These are phyloP conservation scores for Ganaspis sp. DNA, from an alignment of 1,140 invertebrate genomes.

Conservation along the genomic window DNA sequence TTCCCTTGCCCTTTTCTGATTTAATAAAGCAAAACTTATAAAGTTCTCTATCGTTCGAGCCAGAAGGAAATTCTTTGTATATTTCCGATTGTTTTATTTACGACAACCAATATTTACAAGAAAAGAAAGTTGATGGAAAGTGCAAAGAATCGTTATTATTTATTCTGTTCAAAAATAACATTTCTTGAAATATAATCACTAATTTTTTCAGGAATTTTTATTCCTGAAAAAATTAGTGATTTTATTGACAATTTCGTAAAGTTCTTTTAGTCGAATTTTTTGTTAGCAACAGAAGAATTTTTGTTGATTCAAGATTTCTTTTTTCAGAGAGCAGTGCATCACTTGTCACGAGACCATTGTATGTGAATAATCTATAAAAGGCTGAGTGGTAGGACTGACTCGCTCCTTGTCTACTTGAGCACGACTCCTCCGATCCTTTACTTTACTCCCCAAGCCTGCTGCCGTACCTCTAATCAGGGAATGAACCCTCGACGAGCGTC, in stretches of 20 bases:
- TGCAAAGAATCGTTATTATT: too few species aligned
- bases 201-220: too few species aligned
- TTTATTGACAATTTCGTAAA: too few species aligned
- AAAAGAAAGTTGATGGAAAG: slow-evolving; percentile 24
- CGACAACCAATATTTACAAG: not conserved
- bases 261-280: too few species aligned
- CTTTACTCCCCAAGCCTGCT: slow-evolving; percentile 65
- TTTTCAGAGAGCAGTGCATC: slow-evolving; percentile 29
- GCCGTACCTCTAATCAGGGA: slow-evolving; percentile 43
- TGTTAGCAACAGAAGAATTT: not conserved
- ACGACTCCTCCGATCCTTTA: slow-evolving; percentile 71
- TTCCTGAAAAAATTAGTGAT: too few species aligned
- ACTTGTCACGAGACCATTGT: slow-evolving; percentile 69
- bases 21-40: not conserved
- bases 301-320: not conserved
- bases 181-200: too few species aligned
- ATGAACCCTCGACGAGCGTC: slow-evolving; percentile 49
- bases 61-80: not conserved
- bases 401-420: slow-evolving; percentile 76
- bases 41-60: not conserved
- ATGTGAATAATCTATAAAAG: slow-evolving; percentile 76
- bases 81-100: not conserved
- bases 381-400: slow-evolving; percentile 70
- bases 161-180: too few species aligned
- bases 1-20: slow-evolving; percentile 2